These are phyloP conservation scores for Sinocyclocheilus grahami DNA, from an alignment of 2,113 vertebrate genomes.

Conservation along the genomic window DNA sequence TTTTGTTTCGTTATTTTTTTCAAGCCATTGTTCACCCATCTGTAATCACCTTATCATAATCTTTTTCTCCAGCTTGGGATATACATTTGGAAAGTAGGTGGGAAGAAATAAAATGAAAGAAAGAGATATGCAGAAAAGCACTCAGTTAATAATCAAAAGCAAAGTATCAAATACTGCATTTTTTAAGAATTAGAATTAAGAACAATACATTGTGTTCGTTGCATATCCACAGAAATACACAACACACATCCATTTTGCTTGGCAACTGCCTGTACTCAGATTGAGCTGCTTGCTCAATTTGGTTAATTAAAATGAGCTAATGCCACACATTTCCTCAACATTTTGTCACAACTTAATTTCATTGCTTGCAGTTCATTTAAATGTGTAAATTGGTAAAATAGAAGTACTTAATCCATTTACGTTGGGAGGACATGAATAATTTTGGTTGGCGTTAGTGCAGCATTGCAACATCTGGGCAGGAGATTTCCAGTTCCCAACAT, in stretches of 20 bases:
- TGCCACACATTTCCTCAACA: conserved; percentile 2
- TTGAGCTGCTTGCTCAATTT: background rate
- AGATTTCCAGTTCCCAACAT: background rate
- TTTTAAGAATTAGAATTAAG: background rate
- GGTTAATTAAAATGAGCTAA: background rate
- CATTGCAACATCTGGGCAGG: background rate
- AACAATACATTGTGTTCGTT: background rate
- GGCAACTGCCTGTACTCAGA: conserved; percentile 17
- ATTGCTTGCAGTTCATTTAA: background rate
- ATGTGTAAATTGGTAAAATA: background rate
- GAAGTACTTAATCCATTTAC: background rate
- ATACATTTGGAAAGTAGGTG: conserved; percentile 19
- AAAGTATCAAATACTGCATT: background rate
- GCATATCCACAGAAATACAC: conserved; percentile 18
- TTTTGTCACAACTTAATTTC: background rate
- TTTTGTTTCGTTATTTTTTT: background rate
- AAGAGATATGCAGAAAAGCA: background rate
- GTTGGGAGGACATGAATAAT: background rate
- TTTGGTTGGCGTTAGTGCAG: background rate
- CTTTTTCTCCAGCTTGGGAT: conserved; percentile 26
- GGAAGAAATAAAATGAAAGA: conserved; percentile 37
- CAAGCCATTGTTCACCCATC: background rate
- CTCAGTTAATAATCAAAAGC: conserved; percentile 38
- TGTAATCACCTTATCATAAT: conserved; percentile 46
- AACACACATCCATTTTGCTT: conserved; percentile 54